phyloP scores from a whole-genome alignment of 2,113 vertebrate genomes.

The Engraulis encrasicolus region DNA sequence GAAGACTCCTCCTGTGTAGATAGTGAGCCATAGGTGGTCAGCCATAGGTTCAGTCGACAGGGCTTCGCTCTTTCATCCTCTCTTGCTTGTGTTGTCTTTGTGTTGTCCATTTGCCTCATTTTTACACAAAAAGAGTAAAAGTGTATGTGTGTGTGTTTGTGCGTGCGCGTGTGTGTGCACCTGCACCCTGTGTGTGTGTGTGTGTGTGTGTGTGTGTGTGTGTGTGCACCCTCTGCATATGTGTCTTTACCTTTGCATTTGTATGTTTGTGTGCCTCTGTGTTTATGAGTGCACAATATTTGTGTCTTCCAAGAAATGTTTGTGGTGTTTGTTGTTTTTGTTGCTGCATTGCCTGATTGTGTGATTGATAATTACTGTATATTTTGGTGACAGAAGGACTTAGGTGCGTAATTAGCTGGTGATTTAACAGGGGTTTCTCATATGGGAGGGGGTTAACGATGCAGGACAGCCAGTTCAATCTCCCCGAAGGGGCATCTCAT shows the following conservation, averaged over 20 bases:
- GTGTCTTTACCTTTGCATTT: neutral
- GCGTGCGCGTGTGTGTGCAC: neutral
- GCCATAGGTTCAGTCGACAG: neutral
- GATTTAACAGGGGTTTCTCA: neutral
- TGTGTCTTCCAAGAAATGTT: neutral
- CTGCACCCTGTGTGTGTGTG: neutral
- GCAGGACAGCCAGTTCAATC: neutral
- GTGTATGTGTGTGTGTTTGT: neutral
- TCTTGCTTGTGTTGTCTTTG: neutral
- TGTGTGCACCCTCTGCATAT: neutral
- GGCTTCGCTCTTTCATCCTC: neutral
- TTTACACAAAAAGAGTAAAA: neutral
- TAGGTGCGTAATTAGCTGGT: neutral
- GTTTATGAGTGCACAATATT: neutral
- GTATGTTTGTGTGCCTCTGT: neutral
- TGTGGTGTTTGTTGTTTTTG: neutral
- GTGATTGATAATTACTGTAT: neutral
- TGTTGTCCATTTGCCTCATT: neutral
- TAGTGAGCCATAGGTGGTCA: too few species aligned
- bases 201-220: constrained; percentile 21
- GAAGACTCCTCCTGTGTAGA: too few species aligned
- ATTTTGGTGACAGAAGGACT: neutral
- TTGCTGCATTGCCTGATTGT: neutral
- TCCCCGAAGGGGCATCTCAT: neutral
- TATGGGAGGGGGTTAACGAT: neutral